Evolutionary conservation across 2,113 vertebrate genomes (phyloP).

Genomic region (Clupea harengus): DNA sequence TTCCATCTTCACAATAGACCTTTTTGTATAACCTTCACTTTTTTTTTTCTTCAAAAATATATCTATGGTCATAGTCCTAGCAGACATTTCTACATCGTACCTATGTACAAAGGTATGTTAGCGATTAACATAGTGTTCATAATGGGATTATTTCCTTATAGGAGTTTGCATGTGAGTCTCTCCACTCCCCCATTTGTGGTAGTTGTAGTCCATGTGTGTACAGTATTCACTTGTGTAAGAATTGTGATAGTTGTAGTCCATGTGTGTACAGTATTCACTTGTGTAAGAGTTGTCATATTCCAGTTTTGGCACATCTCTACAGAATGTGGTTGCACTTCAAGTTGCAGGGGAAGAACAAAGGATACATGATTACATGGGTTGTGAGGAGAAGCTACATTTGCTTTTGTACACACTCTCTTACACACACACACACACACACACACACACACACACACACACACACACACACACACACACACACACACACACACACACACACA

Average conservation of each 20-base stretch:
- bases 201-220: not conserved
- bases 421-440: not conserved
- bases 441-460: not conserved
- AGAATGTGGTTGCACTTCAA: constrained; percentile 11
- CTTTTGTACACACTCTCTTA: not conserved
- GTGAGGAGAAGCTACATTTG: not conserved
- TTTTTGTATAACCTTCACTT: constrained; percentile 33
- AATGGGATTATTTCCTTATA: constrained; percentile 13
- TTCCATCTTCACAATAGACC: not conserved
- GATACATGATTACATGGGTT: not conserved
- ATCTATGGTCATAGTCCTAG: constrained; percentile 56
- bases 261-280: not conserved
- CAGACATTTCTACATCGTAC: constrained; percentile 54
- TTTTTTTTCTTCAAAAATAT: constrained; percentile 60
- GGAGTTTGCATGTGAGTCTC: not conserved
- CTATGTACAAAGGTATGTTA: constrained; percentile 56
- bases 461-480: constrained; percentile 27
- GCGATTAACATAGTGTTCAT: constrained; percentile 58
- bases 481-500: no score
- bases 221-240: not conserved
- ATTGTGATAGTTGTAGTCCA: constrained; percentile 10
- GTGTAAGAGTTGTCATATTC: constrained; percentile 10
- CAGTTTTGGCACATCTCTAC: constrained; percentile 20
- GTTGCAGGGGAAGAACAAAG: not conserved
- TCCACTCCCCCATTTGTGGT: not conserved